Conservation (phyloP, 2,888 invertebrate species). For the Petrolisthes cinctipes region DNA sequence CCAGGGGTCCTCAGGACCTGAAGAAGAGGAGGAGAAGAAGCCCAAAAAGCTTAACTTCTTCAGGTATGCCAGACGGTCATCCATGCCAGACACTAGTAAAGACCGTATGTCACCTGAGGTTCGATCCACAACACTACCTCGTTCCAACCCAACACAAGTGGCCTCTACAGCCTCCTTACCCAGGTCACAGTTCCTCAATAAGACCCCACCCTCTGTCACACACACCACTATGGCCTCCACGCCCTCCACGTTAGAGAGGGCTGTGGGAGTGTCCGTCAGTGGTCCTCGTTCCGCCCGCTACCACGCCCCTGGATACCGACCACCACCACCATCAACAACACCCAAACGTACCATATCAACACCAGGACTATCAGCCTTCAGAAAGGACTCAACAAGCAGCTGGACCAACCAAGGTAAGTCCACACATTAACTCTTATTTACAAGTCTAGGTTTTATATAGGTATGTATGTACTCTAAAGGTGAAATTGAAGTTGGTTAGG, state of each 20-base stretch:
- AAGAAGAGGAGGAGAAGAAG: constrained; percentile 64
- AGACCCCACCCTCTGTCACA: constrained; percentile 43
- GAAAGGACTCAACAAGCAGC: constrained; percentile 55
- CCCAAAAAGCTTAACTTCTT: constrained; percentile 64
- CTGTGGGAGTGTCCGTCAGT: constrained; percentile 6
- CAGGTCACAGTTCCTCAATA: constrained; percentile 56
- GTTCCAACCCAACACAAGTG: constrained; percentile 64
- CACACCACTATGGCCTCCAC: constrained; percentile 45
- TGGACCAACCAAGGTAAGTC: constrained; percentile 62
- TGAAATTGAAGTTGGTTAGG: too few relatives aligned
- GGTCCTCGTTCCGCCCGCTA: constrained; percentile 62
- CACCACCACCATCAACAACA: constrained; percentile 44
- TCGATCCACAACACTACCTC: constrained; percentile 64
- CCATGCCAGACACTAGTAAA: constrained; percentile 65
- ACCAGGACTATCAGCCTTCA: constrained; percentile 40
- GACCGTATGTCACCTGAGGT: constrained; percentile 62
- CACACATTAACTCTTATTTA: background rate
- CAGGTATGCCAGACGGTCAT: constrained; percentile 62
- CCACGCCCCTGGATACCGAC: constrained; percentile 64
- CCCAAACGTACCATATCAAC: constrained; percentile 59
- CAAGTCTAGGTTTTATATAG: background rate
- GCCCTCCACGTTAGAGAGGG: constrained; percentile 43
- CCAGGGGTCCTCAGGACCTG: constrained; percentile 63
- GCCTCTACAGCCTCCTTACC: constrained; percentile 64
- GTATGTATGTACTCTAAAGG: background rate